Conservation (phyloP, 1,140 invertebrate genomes). For the Pseudomyrmex cubaensis region DNA sequence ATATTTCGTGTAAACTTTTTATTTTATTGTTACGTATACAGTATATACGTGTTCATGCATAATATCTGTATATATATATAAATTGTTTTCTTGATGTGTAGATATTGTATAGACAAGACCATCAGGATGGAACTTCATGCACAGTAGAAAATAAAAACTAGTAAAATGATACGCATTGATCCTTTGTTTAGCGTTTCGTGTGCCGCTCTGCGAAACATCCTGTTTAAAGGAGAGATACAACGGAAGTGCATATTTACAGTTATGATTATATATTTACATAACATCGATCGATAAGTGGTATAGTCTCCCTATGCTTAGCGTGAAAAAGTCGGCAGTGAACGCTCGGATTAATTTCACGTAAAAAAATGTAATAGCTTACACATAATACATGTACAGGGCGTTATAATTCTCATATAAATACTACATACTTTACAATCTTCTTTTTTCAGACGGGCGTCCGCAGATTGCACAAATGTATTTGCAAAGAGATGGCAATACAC, state of each 20-base stretch:
- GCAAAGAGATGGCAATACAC: constrained; percentile 11
- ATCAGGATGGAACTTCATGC: background rate
- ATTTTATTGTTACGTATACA: constrained; percentile 37
- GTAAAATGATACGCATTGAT: constrained; percentile 26
- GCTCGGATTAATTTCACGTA: constrained; percentile 35
- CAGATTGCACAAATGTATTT: constrained; percentile 48
- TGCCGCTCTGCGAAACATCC: constrained; percentile 33
- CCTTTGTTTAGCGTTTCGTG: constrained; percentile 10
- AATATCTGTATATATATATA: background rate
- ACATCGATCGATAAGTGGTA: constrained; percentile 51
- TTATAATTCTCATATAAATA: constrained; percentile 25
- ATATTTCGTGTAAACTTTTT: background rate
- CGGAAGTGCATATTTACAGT: constrained; percentile 55
- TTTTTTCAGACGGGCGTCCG: constrained; percentile 12
- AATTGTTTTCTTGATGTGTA: background rate
- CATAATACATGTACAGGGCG: constrained; percentile 7
- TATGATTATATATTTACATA: constrained; percentile 50
- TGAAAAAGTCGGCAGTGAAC: constrained; percentile 48
- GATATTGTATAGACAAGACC: constrained; percentile 1
- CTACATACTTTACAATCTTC: constrained; percentile 22
- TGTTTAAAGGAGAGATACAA: constrained; percentile 38
- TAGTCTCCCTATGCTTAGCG: constrained; percentile 7
- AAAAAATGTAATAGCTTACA: constrained; percentile 36
- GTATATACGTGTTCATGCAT: constrained; percentile 44
- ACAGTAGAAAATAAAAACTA: background rate